These are phyloP conservation scores for Todiramphus saurophagus DNA, from an alignment of 2,113 vertebrate genomes.

Conservation along the genomic window DNA sequence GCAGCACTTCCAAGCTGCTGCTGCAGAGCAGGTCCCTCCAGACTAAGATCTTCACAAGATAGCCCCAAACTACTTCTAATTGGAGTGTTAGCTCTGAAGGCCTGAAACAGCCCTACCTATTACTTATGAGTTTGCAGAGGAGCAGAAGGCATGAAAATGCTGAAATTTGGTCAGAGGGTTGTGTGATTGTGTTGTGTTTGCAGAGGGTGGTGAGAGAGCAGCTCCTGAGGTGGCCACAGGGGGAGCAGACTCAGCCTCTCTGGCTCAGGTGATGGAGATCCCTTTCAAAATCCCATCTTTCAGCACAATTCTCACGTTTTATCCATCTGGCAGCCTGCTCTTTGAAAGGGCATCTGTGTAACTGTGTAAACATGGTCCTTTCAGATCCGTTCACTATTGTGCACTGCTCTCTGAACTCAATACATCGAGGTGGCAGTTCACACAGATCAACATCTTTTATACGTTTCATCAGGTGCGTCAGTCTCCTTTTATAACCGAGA, in stretches of 20 bases:
- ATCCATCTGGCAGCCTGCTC: not conserved
- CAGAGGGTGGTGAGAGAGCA: not conserved
- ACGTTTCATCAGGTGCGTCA: not conserved
- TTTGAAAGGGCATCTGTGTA: conserved; percentile 12
- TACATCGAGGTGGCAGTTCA: not conserved
- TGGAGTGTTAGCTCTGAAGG: not conserved
- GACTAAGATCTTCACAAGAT: not conserved
- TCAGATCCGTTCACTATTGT: not conserved
- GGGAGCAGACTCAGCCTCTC: not conserved
- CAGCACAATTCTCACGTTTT: conserved; percentile 17
- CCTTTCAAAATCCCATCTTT: not conserved
- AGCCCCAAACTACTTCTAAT: not conserved
- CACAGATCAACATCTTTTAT: not conserved
- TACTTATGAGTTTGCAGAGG: not conserved
- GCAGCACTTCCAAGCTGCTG: not conserved
- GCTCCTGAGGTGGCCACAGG: not conserved
- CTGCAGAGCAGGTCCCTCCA: not conserved
- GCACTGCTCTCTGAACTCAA: not conserved
- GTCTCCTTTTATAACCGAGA: not conserved
- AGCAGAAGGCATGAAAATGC: not conserved
- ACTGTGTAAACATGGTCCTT: not conserved
- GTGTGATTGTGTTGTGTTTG: not conserved
- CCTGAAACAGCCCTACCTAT: not conserved
- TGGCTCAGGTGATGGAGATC: not conserved
- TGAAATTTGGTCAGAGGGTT: not conserved